Conservation (phyloP, 2,113 vertebrate species). For the Dicentrarchus labrax region DNA sequence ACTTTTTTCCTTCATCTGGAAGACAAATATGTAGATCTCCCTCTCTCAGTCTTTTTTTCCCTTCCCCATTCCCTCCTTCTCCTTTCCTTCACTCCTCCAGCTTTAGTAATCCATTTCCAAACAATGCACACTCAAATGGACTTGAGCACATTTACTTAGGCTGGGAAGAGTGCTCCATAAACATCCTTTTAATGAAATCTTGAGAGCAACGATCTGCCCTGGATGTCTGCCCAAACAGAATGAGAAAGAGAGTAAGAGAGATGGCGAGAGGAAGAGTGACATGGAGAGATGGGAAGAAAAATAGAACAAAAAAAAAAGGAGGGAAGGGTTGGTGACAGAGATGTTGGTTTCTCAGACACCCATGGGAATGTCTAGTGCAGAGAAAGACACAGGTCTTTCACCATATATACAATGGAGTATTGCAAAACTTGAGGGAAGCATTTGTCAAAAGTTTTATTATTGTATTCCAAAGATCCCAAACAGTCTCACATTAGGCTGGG, state of each 20-base stretch:
- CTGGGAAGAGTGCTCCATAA: slow-evolving; percentile 78
- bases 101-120: slow-evolving; percentile 76
- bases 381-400: slow-evolving; percentile 38
- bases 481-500: not conserved
- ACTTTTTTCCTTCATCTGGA: slow-evolving; percentile 51
- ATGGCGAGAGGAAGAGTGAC: slow-evolving; percentile 53
- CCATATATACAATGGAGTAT: slow-evolving; percentile 16
- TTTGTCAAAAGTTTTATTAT: slow-evolving; percentile 18
- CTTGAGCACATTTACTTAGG: slow-evolving; percentile 80
- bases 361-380: slow-evolving; percentile 55
- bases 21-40: slow-evolving; percentile 63
- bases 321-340: slow-evolving; percentile 39
- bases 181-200: slow-evolving; percentile 83
- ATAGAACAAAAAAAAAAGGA: slow-evolving; percentile 29
- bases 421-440: not conserved
- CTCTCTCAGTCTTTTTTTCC: not conserved
- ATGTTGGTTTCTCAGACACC: slow-evolving; percentile 51
- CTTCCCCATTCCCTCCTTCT: slow-evolving; percentile 16
- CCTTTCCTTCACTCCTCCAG: slow-evolving; percentile 54
- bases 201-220: slow-evolving; percentile 74
- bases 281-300: slow-evolving; percentile 28
- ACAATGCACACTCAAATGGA: slow-evolving; percentile 79
- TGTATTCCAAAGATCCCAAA: slow-evolving; percentile 1
- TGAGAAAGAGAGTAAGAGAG: slow-evolving; percentile 38
- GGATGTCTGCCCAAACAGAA: slow-evolving; percentile 76